Percentiles rank a stretch among this genome's conserved stretches.
phyloP scores from a whole-genome alignment of 2,797 vertebrate species.

The Enteromius afrohamiltoni region DNA sequence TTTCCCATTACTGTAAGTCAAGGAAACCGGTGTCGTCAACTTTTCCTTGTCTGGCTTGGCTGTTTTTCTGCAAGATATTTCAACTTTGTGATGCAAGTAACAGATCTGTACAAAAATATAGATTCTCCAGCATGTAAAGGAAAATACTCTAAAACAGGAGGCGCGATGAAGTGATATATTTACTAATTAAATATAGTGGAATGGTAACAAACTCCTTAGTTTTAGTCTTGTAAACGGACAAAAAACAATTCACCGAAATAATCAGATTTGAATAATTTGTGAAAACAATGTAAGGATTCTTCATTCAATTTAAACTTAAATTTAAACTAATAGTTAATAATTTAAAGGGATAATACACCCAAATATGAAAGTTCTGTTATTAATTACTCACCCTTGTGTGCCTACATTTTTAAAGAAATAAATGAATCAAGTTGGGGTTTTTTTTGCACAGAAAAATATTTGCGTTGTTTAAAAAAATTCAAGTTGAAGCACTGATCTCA shows the following conservation, averaged over 20 bases:
- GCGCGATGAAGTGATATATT: too few species aligned
- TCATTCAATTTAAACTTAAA: background rate
- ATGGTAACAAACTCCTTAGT: too few species aligned
- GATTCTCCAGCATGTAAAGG: background rate
- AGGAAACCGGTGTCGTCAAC: background rate
- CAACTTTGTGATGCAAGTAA: background rate
- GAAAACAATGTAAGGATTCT: background rate
- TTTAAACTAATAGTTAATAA: background rate
- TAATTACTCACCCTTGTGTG: too few species aligned
- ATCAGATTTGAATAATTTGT: background rate
- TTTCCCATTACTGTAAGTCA: slow-evolving; percentile 34
- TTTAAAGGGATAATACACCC: too few species aligned
- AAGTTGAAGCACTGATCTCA: too few species aligned
- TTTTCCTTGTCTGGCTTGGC: slow-evolving; percentile 21
- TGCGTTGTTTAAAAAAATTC: too few species aligned
- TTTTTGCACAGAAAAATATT: too few species aligned
- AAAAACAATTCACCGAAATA: background rate
- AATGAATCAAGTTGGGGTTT: too few species aligned
- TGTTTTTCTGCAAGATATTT: slow-evolving; percentile 6
- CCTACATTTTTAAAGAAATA: too few species aligned
- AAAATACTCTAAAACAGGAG: background rate
- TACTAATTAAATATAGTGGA: too few species aligned
- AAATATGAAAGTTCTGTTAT: too few species aligned
- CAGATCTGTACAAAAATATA: background rate
- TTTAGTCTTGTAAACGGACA: background rate